These are phyloP conservation scores for Parelbella ahira DNA, from an alignment of 2,888 invertebrate species.

Conservation along the genomic window DNA sequence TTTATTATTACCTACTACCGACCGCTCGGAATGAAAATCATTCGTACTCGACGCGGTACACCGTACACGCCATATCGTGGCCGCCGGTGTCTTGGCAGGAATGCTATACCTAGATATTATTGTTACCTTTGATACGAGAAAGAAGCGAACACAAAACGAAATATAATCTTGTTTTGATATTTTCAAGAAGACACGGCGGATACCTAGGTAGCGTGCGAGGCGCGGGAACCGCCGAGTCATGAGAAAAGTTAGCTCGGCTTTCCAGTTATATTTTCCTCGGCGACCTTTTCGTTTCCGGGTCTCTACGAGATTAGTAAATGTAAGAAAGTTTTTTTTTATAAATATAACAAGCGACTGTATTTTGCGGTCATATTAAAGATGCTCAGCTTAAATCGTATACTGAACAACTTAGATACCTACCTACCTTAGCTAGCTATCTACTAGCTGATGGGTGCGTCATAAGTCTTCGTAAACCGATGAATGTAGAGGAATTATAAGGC, in stretches of 20 bases:
- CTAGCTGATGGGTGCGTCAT: no score
- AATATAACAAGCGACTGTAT: neutral
- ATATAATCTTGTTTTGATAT: conserved; percentile 61
- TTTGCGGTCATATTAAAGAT: conserved; percentile 8
- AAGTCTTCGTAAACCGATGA: no score
- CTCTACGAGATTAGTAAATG: conserved; percentile 40
- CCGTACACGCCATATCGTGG: neutral
- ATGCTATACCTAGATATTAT: conserved; percentile 37
- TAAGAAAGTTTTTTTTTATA: conserved; percentile 25
- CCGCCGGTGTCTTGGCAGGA: conserved; percentile 15
- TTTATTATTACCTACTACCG: conserved; percentile 27
- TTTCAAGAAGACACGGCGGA: conserved; percentile 49
- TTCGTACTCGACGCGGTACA: no score
- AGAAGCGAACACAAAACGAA: conserved; percentile 48
- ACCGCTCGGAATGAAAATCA: no score
- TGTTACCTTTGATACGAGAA: conserved; percentile 23
- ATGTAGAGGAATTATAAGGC: no score
- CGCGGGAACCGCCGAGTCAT: conserved; percentile 56
- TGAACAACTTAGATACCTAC: no score
- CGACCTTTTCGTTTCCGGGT: conserved; percentile 42
- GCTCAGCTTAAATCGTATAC: no score
- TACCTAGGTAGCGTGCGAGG: conserved; percentile 44
- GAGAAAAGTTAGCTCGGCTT: conserved; percentile 60
- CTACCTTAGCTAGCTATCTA: no score
- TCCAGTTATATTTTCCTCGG: conserved; percentile 53